A percentile compares a stretch with the other conserved stretches of the same genome.
phyloP scores from a whole-genome alignment of 2,113 vertebrate genomes.

The Dendrocopos noguchii region DNA sequence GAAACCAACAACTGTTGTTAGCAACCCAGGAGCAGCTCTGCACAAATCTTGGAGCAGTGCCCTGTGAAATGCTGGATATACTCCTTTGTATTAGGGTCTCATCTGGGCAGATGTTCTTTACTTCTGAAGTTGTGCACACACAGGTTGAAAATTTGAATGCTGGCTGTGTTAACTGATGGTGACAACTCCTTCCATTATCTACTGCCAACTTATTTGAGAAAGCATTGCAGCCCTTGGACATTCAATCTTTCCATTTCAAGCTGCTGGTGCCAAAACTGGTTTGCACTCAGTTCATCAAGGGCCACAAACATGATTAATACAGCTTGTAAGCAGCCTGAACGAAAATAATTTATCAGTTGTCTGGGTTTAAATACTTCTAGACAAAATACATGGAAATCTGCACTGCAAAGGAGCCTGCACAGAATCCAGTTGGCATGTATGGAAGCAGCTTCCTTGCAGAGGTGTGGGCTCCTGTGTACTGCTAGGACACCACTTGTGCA shows the following conservation, averaged over 20 bases:
- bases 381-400: not conserved
- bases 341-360: not conserved
- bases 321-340: not conserved
- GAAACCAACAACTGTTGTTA: not conserved
- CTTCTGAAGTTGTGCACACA: not conserved
- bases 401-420: rapidly evolving
- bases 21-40: not conserved
- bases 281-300: not conserved
- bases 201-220: not conserved
- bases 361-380: not conserved
- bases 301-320: not conserved
- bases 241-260: not conserved
- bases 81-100: not conserved
- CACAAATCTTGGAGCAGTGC: not conserved
- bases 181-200: not conserved
- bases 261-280: not conserved
- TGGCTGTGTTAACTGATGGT: not conserved
- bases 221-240: not conserved
- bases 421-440: not conserved
- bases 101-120: not conserved
- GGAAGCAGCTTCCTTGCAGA: not conserved
- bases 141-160: not conserved
- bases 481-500: rapidly evolving
- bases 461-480: not conserved
- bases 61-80: not conserved